These are phyloP conservation scores for Petrocephalus sullivani DNA, from an alignment of 2,797 vertebrate genomes.

Conservation along the genomic window DNA sequence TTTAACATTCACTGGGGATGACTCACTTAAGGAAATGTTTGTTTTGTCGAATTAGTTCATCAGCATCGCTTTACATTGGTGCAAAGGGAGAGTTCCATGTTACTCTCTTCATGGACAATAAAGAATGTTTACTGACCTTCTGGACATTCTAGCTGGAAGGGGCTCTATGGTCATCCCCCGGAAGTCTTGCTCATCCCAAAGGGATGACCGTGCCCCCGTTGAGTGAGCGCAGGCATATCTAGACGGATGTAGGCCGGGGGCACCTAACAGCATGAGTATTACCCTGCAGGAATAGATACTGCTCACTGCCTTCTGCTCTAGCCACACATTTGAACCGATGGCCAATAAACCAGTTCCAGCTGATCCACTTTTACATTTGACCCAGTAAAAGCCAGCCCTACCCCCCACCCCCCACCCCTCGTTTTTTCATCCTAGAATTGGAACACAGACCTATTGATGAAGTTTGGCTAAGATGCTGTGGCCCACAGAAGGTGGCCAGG, in stretches of 20 bases:
- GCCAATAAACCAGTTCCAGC: slow-evolving; percentile 40
- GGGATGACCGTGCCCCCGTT: neutral
- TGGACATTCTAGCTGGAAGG: neutral
- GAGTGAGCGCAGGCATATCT: neutral
- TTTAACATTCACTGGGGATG: neutral
- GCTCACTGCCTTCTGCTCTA: neutral
- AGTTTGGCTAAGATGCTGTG: slow-evolving; percentile 30
- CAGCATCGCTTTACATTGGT: neutral
- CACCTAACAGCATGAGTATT: neutral
- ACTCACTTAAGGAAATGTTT: neutral
- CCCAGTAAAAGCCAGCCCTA: slow-evolving; percentile 41
- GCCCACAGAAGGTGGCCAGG: neutral
- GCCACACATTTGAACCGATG: slow-evolving; percentile 34
- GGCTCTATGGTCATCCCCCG: neutral
- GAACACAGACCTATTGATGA: slow-evolving; percentile 33
- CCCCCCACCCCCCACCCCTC: slow-evolving; percentile 4
- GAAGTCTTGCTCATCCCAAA: neutral
- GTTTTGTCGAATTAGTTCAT: neutral
- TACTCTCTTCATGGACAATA: neutral
- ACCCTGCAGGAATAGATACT: neutral
- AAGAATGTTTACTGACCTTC: neutral
- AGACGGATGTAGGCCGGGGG: neutral
- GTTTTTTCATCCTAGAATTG: slow-evolving; percentile 39
- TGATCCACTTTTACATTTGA: slow-evolving; percentile 51
- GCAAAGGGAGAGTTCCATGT: neutral